phyloP scores from a whole-genome alignment of 2,888 invertebrate genomes.

The Tupiocoris notatus region DNA sequence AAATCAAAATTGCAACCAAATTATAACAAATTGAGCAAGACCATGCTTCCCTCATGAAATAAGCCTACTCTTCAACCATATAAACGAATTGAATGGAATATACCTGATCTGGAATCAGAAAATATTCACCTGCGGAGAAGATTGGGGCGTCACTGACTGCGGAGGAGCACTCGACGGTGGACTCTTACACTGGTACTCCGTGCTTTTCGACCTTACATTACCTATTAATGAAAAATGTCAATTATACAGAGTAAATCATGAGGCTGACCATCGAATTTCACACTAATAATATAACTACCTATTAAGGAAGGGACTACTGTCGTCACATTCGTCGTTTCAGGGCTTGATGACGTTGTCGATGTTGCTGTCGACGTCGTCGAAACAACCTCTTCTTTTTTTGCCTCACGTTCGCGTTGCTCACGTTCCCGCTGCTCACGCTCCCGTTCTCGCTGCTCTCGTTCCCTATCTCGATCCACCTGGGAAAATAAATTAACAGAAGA shows the following conservation, averaged over 20 bases:
- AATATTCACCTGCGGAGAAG: constrained; percentile 28
- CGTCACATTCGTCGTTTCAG: constrained; percentile 15
- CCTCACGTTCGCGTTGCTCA: constrained; percentile 26
- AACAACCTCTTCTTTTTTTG: constrained; percentile 17
- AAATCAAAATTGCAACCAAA: no score
- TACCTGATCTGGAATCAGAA: no score
- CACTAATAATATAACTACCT: not conserved
- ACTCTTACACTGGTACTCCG: constrained; percentile 26
- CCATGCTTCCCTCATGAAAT: no score
- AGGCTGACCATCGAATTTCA: no score
- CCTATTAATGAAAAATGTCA: not conserved
- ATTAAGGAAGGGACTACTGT: constrained; percentile 22
- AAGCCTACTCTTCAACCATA: no score
- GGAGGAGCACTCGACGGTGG: constrained; percentile 8
- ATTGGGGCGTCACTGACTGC: constrained; percentile 7
- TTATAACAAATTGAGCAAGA: no score
- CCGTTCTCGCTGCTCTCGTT: constrained; percentile 19
- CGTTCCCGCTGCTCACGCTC: constrained; percentile 22
- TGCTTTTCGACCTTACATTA: constrained; percentile 18
- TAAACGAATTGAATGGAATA: no score
- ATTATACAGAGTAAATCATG: not conserved
- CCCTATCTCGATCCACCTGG: constrained; percentile 22
- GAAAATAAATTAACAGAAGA: no score
- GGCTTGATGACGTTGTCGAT: constrained; percentile 12
- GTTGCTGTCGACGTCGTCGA: not conserved